Evolutionary conservation across 1,140 invertebrate genomes (phyloP), one percentile per base, ranked within the genome.

Genomic region (Drosophila pectinifera): DNA sequence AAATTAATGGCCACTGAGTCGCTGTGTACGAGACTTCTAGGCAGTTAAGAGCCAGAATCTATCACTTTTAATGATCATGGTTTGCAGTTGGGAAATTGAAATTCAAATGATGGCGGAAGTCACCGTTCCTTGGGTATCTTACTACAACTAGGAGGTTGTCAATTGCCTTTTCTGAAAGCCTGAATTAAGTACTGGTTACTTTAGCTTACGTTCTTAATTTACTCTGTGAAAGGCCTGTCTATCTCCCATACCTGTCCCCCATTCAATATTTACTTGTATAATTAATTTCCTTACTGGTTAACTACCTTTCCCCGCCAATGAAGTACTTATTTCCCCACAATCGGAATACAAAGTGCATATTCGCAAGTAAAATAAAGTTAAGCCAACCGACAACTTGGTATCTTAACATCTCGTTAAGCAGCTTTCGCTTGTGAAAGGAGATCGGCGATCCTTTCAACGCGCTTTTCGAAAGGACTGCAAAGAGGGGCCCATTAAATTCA

Each of bases 401-500:
- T 69, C 46, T 69, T 28, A 65, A 62, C 16, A 69, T 68, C 67
- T 70, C 24, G 64, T 39, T 70, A 70, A 70, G 31, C 64, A 70
- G 67, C 49, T 57, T 69, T 57, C 49, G 34, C 18, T 53, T 39
- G 63, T 42, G 59, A 68, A 67, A 68, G 59, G 45, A 48, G 45
- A 69, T 55, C 41, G 43, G 22, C 13, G 67, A 69, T 70, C 72
- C 72, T 75, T 75, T 75, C 73, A 75, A 64, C 73, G 72, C 61
- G 34, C 28, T 53, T 51, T 64, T 39, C 16, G 11, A 31, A 49
- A 64, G 64, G 64, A 34, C 16, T 26, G 24, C n/a, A 3, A 5
- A 14, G n/a, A 26, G 41, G 45, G 26, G n/a, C 38, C 58, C 79
- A 88, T 88, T 88, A 83, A 88, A 77, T 88, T 89, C 78, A 88